phyloP scores from a whole-genome alignment of 2,888 invertebrate genomes.

The Bombylius major region DNA sequence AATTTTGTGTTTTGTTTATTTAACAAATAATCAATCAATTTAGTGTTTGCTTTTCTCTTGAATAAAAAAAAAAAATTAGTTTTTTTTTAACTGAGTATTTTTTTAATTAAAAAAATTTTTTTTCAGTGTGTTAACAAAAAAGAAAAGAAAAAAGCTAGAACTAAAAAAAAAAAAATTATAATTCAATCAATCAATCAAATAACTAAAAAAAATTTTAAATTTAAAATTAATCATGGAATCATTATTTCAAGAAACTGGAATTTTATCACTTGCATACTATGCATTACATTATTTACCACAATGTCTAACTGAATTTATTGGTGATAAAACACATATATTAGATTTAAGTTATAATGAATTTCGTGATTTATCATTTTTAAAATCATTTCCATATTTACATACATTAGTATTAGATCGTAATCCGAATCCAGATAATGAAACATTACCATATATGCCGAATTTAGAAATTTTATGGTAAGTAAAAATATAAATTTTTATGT shows the following conservation, averaged over 20 bases:
- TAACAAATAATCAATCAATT: too few species aligned
- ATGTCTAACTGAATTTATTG: conserved; percentile 45
- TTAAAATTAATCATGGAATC: not conserved
- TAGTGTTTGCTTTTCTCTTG: too few species aligned
- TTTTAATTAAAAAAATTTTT: too few species aligned
- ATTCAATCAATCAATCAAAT: too few species aligned
- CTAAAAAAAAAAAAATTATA: too few species aligned
- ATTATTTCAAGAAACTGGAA: not conserved
- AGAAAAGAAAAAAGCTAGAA: too few species aligned
- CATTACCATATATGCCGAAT: conserved; percentile 53
- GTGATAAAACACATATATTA: conserved; percentile 44
- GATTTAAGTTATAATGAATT: conserved; percentile 59
- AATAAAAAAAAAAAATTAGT: too few species aligned
- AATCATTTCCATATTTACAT: conserved; percentile 53
- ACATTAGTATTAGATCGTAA: conserved; percentile 71
- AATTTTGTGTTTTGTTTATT: too few species aligned
- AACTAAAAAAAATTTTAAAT: too few species aligned
- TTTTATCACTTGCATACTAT: conserved; percentile 49
- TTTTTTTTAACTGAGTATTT: too few species aligned
- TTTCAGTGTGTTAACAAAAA: too few species aligned
- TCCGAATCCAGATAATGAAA: conserved; percentile 49
- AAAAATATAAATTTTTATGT: not conserved
- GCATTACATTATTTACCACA: conserved; percentile 46
- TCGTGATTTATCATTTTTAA: conserved; percentile 56
- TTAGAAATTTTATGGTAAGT: conserved; percentile 58